Percentiles rank a stretch among this genome's conserved stretches.
These are phyloP conservation scores for Ciona savignyi DNA, from an alignment of 23 tunicate genomes.

Conservation along the genomic window DNA sequence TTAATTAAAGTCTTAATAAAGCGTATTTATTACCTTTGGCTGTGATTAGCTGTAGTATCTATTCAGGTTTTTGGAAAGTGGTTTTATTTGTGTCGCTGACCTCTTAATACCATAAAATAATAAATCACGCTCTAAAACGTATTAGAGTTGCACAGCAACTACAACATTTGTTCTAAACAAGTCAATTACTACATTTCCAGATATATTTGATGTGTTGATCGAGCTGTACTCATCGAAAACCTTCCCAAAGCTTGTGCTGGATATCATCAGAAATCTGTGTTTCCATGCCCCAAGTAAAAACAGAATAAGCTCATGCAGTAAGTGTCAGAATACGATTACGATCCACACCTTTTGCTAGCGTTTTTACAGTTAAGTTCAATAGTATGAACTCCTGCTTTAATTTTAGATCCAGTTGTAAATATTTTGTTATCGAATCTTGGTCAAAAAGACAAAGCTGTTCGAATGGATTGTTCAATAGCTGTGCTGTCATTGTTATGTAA, in stretches of 20 bases:
- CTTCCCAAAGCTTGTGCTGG: conserved; percentile 19
- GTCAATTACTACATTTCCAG: conserved; percentile 12
- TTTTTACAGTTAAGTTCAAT: neutral
- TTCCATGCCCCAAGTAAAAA: conserved; percentile 78
- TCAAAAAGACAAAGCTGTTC: neutral
- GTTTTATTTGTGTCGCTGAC: no score
- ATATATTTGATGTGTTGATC: conserved; percentile 51
- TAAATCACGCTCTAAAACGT: no score
- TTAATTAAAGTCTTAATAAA: neutral
- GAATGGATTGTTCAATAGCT: conserved; percentile 34
- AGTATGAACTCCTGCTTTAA: neutral
- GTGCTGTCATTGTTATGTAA: conserved; percentile 49
- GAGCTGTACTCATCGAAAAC: conserved; percentile 23
- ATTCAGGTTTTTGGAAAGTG: no score
- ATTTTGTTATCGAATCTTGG: neutral
- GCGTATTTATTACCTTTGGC: no score
- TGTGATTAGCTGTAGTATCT: no score
- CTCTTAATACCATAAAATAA: no score
- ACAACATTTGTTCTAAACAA: no score
- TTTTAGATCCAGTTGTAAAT: neutral
- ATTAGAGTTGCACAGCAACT: neutral
- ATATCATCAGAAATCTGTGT: conserved; percentile 62
- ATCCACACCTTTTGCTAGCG: neutral
- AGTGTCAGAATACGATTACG: no score
- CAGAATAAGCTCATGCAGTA: conserved; percentile 61